Conservation (phyloP, 2,113 vertebrate genomes). For the Mus musculus region DNA sequence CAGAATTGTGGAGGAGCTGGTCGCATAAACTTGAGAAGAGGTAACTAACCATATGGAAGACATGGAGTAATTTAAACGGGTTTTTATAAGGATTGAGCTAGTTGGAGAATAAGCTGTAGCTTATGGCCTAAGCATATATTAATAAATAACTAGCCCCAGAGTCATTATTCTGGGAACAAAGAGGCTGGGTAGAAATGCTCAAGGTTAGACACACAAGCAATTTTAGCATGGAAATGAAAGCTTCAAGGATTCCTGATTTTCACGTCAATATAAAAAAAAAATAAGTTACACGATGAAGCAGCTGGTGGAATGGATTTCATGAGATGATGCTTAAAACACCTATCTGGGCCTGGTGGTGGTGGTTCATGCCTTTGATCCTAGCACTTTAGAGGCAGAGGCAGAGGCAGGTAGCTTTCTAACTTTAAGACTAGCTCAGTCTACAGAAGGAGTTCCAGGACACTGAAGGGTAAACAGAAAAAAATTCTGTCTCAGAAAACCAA, state of each 20-base stretch:
- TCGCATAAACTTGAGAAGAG: no score
- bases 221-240: conserved; percentile 34
- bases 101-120: no score
- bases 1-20: no score
- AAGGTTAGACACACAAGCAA: background rate
- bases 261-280: conserved; percentile 33
- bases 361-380: background rate
- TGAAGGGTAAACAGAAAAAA: background rate
- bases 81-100: no score
- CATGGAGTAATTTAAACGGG: no score
- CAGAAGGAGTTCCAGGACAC: background rate
- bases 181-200: no score
- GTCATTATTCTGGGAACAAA: no score
- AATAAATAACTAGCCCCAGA: no score
- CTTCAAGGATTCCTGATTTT: conserved; percentile 39
- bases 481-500: background rate
- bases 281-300: background rate
- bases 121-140: no score
- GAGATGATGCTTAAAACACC: background rate
- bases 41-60: no score
- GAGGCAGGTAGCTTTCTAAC: background rate
- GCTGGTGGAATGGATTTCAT: conserved; percentile 39
- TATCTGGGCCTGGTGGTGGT: background rate
- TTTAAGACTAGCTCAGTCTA: background rate
- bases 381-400: background rate